Percentiles rank a stretch among this genome's conserved stretches.
phyloP scores from a whole-genome alignment of 2,113 vertebrate species.

The Arothron firmamentum region DNA sequence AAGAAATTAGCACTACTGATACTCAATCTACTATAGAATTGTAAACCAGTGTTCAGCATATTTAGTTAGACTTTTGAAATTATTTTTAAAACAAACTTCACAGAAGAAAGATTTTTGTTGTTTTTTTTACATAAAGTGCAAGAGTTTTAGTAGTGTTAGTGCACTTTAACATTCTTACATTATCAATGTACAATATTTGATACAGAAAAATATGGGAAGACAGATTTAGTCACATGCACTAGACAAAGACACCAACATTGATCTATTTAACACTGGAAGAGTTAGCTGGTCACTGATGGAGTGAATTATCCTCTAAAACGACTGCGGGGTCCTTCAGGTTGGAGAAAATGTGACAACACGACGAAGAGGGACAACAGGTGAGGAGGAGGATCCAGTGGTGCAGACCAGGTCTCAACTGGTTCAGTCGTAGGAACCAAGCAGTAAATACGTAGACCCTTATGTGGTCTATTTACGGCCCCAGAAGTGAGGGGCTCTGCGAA shows the following conservation, averaged over 20 bases:
- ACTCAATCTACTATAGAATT: no score
- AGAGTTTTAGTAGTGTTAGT: no score
- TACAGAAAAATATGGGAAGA: not conserved
- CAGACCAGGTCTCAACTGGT: constrained; percentile 28
- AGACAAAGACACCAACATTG: not conserved
- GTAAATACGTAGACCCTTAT: constrained; percentile 76
- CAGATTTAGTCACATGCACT: not conserved
- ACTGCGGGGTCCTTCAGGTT: no score
- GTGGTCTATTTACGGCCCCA: constrained; percentile 86
- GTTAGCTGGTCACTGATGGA: not conserved
- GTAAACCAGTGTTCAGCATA: no score
- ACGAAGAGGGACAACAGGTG: not conserved
- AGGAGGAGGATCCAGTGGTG: constrained; percentile 16
- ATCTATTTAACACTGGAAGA: constrained; percentile 1
- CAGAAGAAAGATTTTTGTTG: not conserved
- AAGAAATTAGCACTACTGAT: not conserved
- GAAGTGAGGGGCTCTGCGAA: constrained; percentile 86
- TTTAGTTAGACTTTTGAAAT: no score
- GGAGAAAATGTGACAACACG: no score
- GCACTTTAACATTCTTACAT: no score
- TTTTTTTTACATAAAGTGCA: no score
- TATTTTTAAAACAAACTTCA: not conserved
- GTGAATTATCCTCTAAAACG: no score
- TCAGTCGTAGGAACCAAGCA: constrained; percentile 84
- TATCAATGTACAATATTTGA: no score